Percentiles rank a stretch among this genome's conserved stretches.
Evolutionary conservation across 2,113 vertebrate species (phyloP).

Genomic region (Trinectes maculatus): DNA sequence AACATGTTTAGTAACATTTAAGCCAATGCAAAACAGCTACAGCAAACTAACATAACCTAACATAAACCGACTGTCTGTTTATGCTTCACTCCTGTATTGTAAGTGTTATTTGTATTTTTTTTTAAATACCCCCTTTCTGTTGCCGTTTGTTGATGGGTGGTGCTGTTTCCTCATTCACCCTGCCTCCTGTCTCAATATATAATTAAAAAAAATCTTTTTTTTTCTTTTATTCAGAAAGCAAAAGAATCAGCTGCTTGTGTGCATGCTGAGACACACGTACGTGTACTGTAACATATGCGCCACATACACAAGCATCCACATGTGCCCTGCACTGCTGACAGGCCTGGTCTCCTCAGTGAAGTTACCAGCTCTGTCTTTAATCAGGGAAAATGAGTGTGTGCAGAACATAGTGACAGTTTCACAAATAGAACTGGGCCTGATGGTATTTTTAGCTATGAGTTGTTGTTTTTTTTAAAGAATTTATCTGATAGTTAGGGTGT

Average conservation of each 20-base stretch:
- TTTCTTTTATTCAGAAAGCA: constrained; percentile 16
- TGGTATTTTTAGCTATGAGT: constrained; percentile 52
- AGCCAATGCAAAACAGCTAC: constrained; percentile 11
- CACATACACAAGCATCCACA: not conserved
- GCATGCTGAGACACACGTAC: constrained; percentile 12
- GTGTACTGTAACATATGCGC: constrained; percentile 13
- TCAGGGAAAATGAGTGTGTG: constrained; percentile 49
- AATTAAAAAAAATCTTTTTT: constrained; percentile 31
- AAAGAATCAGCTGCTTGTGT: constrained; percentile 9
- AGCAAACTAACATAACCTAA: too few relatives aligned
- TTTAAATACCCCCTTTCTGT: too few relatives aligned
- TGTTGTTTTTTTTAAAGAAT: constrained; percentile 27
- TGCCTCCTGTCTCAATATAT: constrained; percentile 35
- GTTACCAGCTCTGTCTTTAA: constrained; percentile 56
- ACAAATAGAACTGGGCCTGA: constrained; percentile 15
- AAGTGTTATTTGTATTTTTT: too few relatives aligned
- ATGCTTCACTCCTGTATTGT: constrained; percentile 25
- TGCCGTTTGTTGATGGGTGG: too few relatives aligned
- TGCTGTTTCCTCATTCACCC: constrained; percentile 61
- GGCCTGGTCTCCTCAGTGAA: constrained; percentile 46
- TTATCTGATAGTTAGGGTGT: constrained; percentile 45
- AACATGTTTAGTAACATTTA: constrained; percentile 2
- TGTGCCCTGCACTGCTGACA: constrained; percentile 32
- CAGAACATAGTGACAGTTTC: constrained; percentile 46
- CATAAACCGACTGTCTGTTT: constrained; percentile 21